Conservation (phyloP, 2,797 vertebrate species). For the Gymnoscopelus braueri region DNA sequence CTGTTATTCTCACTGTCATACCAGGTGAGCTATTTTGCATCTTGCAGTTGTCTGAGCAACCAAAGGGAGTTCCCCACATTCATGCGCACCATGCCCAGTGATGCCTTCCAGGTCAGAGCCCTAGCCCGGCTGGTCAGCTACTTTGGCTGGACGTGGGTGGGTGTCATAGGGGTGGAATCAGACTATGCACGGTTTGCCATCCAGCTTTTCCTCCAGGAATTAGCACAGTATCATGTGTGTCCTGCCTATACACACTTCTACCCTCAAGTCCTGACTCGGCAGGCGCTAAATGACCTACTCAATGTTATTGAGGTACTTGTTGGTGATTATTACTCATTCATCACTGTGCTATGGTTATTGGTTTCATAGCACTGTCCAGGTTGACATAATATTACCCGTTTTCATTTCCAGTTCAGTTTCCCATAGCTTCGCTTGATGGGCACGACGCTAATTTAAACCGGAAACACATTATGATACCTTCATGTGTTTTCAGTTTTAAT, state of each 20-base stretch:
- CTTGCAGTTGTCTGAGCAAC: slow-evolving; percentile 83
- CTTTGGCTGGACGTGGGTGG: slow-evolving; percentile 87
- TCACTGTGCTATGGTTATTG: no score
- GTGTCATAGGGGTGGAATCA: slow-evolving; percentile 79
- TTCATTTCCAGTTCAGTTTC: no score
- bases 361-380: no score
- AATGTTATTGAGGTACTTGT: slow-evolving; percentile 57
- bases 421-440: no score
- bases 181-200: slow-evolving; percentile 84
- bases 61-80: slow-evolving; percentile 83
- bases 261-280: slow-evolving; percentile 74
- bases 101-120: slow-evolving; percentile 76
- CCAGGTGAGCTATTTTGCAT: slow-evolving; percentile 88
- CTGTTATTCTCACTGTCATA: slow-evolving; percentile 38
- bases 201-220: slow-evolving; percentile 82
- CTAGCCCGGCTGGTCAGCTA: slow-evolving; percentile 77
- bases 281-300: slow-evolving; percentile 70
- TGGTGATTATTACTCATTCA: no score
- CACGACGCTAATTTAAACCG: no score
- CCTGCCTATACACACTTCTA: slow-evolving; percentile 83
- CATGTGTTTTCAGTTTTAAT: no score
- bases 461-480: no score
- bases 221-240: slow-evolving; percentile 73
- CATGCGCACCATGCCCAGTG: slow-evolving; percentile 81
- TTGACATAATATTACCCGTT: no score